A percentile compares a stretch with the other conserved stretches of the same genome.
phyloP scores from a whole-genome alignment of 1,140 invertebrate genomes.

The Metaphire vulgaris region DNA sequence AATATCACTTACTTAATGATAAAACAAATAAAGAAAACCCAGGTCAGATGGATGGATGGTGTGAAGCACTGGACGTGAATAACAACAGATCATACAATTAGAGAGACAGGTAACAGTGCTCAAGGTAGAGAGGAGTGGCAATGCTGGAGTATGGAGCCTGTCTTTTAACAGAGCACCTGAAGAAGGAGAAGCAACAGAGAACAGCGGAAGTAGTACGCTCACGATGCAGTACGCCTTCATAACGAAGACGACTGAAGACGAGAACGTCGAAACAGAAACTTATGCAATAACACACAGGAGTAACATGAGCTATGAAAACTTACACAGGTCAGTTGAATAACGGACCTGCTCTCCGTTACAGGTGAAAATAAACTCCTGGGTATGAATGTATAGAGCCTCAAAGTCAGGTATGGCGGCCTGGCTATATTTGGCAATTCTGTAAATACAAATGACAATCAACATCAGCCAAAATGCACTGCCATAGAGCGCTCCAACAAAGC shows the following conservation, averaged over 20 bases:
- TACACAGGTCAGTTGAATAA: conserved; percentile 75
- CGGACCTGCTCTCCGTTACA: conserved; percentile 82
- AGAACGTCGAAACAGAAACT: background rate
- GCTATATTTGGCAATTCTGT: conserved; percentile 50
- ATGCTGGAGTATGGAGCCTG: no score
- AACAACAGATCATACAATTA: background rate
- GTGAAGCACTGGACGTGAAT: no score
- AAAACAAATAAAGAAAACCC: no score
- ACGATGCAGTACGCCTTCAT: background rate
- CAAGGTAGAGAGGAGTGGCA: background rate
- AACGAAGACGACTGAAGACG: background rate
- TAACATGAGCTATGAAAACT: conserved; percentile 50
- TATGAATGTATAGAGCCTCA: conserved; percentile 56
- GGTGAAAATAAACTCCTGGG: conserved; percentile 73
- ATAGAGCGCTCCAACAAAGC: no score
- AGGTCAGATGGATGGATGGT: no score
- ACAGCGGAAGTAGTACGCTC: background rate
- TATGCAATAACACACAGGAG: background rate
- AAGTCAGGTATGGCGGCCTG: conserved; percentile 47
- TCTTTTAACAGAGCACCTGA: no score
- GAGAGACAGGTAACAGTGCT: background rate
- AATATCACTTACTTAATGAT: no score
- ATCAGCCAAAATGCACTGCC: conserved; percentile 4
- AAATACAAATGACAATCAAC: conserved; percentile 29
- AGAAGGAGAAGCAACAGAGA: no score